Percentiles rank a stretch among this genome's conserved stretches.
These are phyloP conservation scores for Pseudomyrmex flavicornis DNA, from an alignment of 1,140 invertebrate genomes.

Conservation along the genomic window DNA sequence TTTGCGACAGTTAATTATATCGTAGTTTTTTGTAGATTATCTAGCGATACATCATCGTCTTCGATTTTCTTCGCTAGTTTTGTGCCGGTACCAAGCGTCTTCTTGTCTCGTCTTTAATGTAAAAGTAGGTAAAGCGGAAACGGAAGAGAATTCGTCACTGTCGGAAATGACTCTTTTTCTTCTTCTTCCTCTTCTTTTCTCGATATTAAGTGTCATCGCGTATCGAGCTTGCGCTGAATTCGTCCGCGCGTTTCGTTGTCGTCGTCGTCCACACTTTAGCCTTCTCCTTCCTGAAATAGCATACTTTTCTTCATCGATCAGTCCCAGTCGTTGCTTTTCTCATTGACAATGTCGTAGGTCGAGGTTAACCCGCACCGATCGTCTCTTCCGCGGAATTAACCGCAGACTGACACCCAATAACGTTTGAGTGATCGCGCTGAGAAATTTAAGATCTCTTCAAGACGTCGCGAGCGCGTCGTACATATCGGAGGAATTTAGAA, in stretches of 20 bases:
- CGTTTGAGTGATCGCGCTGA: background rate
- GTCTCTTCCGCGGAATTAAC: slow-evolving; percentile 37
- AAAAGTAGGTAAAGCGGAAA: background rate
- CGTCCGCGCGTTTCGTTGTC: slow-evolving; percentile 8
- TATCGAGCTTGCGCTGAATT: slow-evolving; percentile 49
- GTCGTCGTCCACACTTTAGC: no score
- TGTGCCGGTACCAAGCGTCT: background rate
- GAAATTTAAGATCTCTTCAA: background rate
- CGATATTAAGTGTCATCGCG: slow-evolving; percentile 55
- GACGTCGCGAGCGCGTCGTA: no score
- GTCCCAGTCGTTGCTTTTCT: slow-evolving; percentile 25
- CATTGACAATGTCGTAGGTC: slow-evolving; percentile 59
- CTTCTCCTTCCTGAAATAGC: slow-evolving; percentile 66
- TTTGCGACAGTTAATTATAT: no score
- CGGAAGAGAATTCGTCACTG: slow-evolving; percentile 29
- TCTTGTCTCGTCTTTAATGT: slow-evolving; percentile 16
- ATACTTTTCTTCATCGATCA: slow-evolving; percentile 73
- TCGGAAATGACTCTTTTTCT: slow-evolving; percentile 29
- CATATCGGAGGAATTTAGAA: no score
- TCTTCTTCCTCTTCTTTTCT: background rate
- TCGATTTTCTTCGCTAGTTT: background rate
- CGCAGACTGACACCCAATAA: background rate
- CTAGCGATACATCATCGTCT: background rate
- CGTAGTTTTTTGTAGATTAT: no score
- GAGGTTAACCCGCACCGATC: slow-evolving; percentile 67